These are phyloP conservation scores for Macquaria australasica DNA, from an alignment of 2,113 vertebrate species.

Conservation along the genomic window DNA sequence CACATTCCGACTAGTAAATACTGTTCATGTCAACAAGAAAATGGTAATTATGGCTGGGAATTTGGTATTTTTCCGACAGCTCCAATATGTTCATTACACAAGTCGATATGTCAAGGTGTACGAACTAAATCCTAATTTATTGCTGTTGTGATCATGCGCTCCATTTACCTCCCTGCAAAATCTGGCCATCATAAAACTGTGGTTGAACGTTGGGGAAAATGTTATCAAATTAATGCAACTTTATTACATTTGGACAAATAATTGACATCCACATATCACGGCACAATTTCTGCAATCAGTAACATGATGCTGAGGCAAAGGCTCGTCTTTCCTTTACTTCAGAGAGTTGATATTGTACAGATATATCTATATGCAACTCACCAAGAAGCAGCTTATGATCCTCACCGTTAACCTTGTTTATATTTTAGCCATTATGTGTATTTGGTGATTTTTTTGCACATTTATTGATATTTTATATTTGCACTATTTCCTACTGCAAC, in stretches of 20 bases:
- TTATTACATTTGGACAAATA: background rate
- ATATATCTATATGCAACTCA: too few relatives aligned
- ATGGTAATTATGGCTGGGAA: slow-evolving; percentile 32
- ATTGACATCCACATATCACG: background rate
- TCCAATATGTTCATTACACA: background rate
- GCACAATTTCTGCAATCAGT: background rate
- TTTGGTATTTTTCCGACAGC: slow-evolving; percentile 28
- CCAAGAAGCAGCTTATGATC: background rate
- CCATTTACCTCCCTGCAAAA: background rate
- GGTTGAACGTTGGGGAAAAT: background rate
- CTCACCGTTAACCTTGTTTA: background rate
- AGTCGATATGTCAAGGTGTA: slow-evolving; percentile 3
- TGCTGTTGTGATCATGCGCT: background rate
- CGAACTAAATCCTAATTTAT: background rate
- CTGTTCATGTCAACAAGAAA: slow-evolving; percentile 44
- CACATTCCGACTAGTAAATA: slow-evolving; percentile 61
- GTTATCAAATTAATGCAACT: background rate
- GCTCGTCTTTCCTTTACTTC: background rate
- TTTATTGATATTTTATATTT: background rate
- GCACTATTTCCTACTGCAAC: background rate
- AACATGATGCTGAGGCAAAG: background rate
- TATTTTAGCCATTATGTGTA: background rate
- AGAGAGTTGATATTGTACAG: background rate
- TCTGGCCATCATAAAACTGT: background rate
- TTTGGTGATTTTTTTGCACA: background rate